Conservation (phyloP, 2,888 invertebrate species). For the Reticulitermes lucifugus region DNA sequence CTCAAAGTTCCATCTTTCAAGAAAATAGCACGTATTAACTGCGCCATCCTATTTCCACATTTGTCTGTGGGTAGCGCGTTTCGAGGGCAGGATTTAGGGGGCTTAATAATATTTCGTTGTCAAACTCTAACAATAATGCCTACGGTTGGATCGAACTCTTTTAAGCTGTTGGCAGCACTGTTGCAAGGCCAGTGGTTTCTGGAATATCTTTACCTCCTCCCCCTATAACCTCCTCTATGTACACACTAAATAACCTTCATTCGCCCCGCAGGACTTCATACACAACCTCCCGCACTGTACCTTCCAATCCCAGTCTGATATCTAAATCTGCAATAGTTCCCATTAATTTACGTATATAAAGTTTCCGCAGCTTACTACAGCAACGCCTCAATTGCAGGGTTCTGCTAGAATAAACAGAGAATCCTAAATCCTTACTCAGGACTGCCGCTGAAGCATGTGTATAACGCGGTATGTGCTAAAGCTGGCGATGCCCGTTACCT, state of each 20-base stretch:
- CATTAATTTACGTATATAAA: slow-evolving; percentile 10
- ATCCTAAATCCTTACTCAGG: neutral
- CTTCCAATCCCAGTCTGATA: neutral
- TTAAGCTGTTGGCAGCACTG: neutral
- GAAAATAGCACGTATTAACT: no score
- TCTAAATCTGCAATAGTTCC: slow-evolving; percentile 16
- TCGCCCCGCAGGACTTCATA: slow-evolving; percentile 20
- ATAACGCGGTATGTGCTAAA: neutral
- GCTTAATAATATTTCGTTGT: slow-evolving; percentile 18
- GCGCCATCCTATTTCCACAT: no score
- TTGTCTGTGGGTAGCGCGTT: neutral
- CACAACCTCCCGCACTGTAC: neutral
- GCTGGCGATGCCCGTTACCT: neutral
- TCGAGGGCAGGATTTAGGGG: neutral
- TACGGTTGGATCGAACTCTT: neutral
- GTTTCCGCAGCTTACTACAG: neutral
- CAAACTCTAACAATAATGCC: slow-evolving; percentile 20
- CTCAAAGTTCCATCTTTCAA: no score
- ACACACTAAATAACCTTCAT: slow-evolving; percentile 28
- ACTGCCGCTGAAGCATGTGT: neutral
- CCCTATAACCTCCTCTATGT: neutral
- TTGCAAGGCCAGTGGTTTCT: neutral
- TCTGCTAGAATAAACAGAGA: neutral
- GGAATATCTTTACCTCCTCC: neutral
- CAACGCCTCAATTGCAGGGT: neutral